Evolutionary conservation across 2,797 vertebrate genomes (phyloP).

Genomic region (Crenichthys baileyi): DNA sequence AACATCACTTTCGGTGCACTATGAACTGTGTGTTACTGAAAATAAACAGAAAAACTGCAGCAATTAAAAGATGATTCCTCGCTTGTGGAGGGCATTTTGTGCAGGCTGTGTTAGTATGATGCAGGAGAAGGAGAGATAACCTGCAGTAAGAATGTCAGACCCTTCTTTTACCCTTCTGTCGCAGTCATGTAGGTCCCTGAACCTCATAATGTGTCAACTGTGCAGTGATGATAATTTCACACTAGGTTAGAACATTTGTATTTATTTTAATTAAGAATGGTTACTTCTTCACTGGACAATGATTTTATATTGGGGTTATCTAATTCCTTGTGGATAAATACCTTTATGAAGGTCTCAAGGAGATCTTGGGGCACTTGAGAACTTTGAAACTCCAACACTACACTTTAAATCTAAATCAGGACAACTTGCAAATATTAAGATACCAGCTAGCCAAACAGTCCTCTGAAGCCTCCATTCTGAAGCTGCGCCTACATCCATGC

Average conservation of each 20-base stretch:
- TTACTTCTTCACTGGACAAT: not conserved
- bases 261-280: not conserved
- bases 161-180: constrained; percentile 50
- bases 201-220: not conserved
- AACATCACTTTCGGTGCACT: constrained; percentile 37
- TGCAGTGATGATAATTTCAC: not conserved
- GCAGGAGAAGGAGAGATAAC: constrained; percentile 34
- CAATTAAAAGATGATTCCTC: constrained; percentile 76
- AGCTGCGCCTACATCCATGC: not conserved
- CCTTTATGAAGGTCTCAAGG: not conserved
- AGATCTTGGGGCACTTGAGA: not conserved
- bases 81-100: constrained; percentile 36
- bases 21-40: constrained; percentile 60
- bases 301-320: not conserved
- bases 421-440: not conserved
- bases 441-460: not conserved
- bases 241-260: not conserved
- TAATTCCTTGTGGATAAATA: not conserved
- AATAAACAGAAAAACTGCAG: constrained; percentile 44
- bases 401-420: not conserved
- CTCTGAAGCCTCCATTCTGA: not conserved
- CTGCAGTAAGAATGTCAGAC: constrained; percentile 67
- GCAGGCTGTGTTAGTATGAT: constrained; percentile 20
- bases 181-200: constrained; percentile 8
- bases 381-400: not conserved